Percentiles rank a stretch among this genome's conserved stretches.
Conservation (phyloP, 2,797 vertebrate species). For the Pangasius krempfi region DNA sequence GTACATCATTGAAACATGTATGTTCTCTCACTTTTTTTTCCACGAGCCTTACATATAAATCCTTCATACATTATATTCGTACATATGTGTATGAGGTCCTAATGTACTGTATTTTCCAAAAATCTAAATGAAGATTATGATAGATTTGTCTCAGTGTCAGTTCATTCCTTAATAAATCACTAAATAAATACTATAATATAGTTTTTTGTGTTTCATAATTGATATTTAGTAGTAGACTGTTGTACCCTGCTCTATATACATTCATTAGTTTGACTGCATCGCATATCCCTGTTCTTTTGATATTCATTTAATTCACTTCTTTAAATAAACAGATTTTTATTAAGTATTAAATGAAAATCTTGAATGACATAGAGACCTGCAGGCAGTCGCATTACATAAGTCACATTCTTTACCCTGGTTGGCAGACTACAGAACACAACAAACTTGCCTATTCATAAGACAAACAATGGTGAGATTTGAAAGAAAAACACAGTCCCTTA, state of each 20-base stretch:
- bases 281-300: neutral
- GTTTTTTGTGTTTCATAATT: neutral
- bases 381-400: neutral
- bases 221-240: neutral
- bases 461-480: neutral
- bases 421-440: neutral
- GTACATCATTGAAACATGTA: neutral
- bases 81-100: neutral
- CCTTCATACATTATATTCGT: neutral
- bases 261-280: neutral
- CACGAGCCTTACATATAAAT: neutral
- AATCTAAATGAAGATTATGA: neutral
- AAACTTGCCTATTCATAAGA: neutral
- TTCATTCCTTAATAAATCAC: neutral
- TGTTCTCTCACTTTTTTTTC: neutral
- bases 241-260: neutral
- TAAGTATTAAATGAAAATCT: neutral
- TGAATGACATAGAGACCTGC: neutral
- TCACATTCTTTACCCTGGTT: neutral
- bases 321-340: neutral
- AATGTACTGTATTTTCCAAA: neutral
- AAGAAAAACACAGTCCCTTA: neutral
- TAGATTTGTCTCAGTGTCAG: neutral
- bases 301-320: neutral
- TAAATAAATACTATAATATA: no score